A percentile compares a stretch with the other conserved stretches of the same genome.
Evolutionary conservation across 2,113 vertebrate species (phyloP).

Genomic region (Bostrychus sinensis): DNA sequence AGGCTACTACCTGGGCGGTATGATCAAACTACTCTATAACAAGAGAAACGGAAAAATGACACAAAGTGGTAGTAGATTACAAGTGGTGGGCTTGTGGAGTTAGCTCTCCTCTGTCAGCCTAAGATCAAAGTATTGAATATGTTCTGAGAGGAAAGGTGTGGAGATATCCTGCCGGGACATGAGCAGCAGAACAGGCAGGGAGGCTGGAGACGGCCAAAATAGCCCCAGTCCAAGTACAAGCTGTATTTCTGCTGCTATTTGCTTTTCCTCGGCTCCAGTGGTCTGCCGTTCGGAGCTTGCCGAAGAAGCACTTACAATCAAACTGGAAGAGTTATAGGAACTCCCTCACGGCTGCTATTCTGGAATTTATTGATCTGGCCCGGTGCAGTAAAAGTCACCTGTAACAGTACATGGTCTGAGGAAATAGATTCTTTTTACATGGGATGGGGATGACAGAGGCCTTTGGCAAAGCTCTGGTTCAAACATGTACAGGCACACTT

Average conservation of each 20-base stretch:
- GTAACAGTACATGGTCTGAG: constrained; percentile 31
- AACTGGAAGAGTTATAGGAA: constrained; percentile 48
- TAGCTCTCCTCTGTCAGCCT: constrained; percentile 52
- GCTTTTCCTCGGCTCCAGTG: constrained; percentile 40
- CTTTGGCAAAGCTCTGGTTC: constrained; percentile 21
- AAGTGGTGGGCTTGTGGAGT: constrained; percentile 13
- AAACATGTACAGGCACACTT: neutral
- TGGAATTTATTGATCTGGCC: constrained; percentile 51
- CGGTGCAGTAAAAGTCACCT: constrained; percentile 37
- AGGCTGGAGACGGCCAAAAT: constrained; percentile 48
- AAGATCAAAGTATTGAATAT: constrained; percentile 56
- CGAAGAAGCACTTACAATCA: constrained; percentile 55
- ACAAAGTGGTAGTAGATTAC: constrained; percentile 24
- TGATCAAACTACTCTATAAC: neutral
- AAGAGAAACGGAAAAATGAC: constrained; percentile 38
- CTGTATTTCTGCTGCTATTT: constrained; percentile 60
- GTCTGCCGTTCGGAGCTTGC: constrained; percentile 28
- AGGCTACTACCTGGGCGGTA: too few relatives aligned
- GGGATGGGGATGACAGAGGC: neutral
- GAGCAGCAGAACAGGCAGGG: constrained; percentile 41
- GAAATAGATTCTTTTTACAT: constrained; percentile 26
- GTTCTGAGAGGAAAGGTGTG: constrained; percentile 61
- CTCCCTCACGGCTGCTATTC: constrained; percentile 42
- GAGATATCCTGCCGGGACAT: constrained; percentile 41
- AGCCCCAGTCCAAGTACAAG: constrained; percentile 42